Percentiles rank a stretch among this genome's conserved stretches.
These are phyloP conservation scores for Oryzaephilus surinamensis DNA, from an alignment of 1,140 invertebrate species.

Conservation along the genomic window DNA sequence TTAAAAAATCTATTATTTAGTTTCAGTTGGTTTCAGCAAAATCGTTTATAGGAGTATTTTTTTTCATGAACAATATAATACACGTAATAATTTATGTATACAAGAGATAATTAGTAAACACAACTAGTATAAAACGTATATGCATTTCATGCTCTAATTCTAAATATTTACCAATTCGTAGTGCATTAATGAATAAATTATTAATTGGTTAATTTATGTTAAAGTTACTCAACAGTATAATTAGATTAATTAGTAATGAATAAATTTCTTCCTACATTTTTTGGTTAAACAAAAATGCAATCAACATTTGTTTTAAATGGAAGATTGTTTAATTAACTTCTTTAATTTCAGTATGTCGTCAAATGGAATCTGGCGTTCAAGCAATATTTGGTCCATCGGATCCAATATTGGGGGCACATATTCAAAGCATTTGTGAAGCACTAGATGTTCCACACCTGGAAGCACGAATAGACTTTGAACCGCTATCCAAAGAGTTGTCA, in stretches of 20 bases:
- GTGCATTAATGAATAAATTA: neutral
- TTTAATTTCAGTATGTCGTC: slow-evolving; percentile 63
- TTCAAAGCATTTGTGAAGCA: slow-evolving; percentile 82
- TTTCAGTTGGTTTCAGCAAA: too few relatives aligned
- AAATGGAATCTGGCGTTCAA: slow-evolving; percentile 74
- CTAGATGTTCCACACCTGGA: slow-evolving; percentile 83
- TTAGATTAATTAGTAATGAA: neutral
- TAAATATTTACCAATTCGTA: neutral
- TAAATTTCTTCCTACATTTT: slow-evolving; percentile 1
- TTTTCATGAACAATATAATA: too few relatives aligned
- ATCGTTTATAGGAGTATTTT: too few relatives aligned
- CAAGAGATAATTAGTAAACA: too few relatives aligned
- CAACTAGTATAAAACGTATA: too few relatives aligned
- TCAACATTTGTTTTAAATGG: neutral
- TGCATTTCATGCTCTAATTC: too few relatives aligned
- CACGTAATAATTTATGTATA: too few relatives aligned
- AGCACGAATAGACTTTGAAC: slow-evolving; percentile 60
- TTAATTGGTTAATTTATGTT: neutral
- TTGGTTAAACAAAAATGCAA: neutral
- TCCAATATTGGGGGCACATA: slow-evolving; percentile 66
- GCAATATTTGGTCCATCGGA: slow-evolving; percentile 85
- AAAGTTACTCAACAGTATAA: neutral
- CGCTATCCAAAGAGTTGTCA: slow-evolving; percentile 63
- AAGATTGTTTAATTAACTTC: slow-evolving; percentile 11
- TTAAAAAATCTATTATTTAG: too few relatives aligned